Conservation (phyloP, 2,888 invertebrate genomes). For the Ophraella communa region DNA sequence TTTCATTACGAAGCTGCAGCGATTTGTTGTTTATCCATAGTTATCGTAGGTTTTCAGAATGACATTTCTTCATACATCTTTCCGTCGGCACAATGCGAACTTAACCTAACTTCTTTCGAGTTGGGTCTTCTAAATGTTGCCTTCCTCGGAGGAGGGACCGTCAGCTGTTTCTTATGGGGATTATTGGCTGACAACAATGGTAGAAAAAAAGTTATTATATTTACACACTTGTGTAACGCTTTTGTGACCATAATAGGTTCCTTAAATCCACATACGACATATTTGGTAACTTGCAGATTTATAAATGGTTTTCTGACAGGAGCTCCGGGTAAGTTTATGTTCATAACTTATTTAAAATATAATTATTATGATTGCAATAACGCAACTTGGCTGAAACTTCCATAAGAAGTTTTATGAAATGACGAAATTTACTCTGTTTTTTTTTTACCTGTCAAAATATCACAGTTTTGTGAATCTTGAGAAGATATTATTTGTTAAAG, state of each 20-base stretch:
- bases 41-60: slow-evolving; percentile 71
- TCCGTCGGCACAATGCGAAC: slow-evolving; percentile 75
- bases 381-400: no score
- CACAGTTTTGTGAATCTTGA: no score
- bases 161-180: slow-evolving; percentile 83
- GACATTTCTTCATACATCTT: slow-evolving; percentile 74
- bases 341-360: background rate
- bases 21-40: slow-evolving; percentile 69
- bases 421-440: no score
- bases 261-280: slow-evolving; percentile 35
- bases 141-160: slow-evolving; percentile 74
- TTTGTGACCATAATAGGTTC: slow-evolving; percentile 59
- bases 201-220: slow-evolving; percentile 64
- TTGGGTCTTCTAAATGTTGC: slow-evolving; percentile 75
- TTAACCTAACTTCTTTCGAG: slow-evolving; percentile 69
- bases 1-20: slow-evolving; percentile 71
- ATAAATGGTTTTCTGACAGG: slow-evolving; percentile 66
- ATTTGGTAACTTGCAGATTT: slow-evolving; percentile 63
- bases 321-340: slow-evolving; percentile 32
- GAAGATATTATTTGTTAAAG: no score
- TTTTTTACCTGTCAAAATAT: no score
- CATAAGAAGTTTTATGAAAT: no score
- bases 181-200: slow-evolving; percentile 78
- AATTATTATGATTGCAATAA: no score
- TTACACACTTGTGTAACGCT: slow-evolving; percentile 57